phyloP scores from a whole-genome alignment of 35 echinoderm and acorn worm species.

The Amphiura filiformis region DNA sequence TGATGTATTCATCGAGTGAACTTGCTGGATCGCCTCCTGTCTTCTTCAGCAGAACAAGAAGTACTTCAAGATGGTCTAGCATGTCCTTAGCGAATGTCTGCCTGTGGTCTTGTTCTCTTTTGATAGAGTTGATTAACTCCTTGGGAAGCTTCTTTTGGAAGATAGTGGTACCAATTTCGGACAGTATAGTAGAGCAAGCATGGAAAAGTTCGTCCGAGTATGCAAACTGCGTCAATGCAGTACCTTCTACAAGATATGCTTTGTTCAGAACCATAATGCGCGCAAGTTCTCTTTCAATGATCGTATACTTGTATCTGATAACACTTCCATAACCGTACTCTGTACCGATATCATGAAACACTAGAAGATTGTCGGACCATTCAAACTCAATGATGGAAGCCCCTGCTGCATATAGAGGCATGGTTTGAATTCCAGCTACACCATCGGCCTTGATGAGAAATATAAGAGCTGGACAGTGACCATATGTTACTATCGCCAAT shows the following conservation, averaged over 20 bases:
- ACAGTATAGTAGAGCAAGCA: neutral
- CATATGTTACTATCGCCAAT: neutral
- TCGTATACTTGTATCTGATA: constrained; percentile 1
- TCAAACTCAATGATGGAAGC: neutral
- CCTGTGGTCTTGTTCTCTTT: neutral
- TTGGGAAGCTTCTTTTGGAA: constrained; percentile 3
- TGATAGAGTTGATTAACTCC: neutral
- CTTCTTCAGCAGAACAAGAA: constrained; percentile 28
- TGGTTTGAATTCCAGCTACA: neutral
- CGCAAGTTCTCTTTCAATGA: constrained; percentile 29
- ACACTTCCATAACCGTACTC: constrained; percentile 25
- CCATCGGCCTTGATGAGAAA: constrained; percentile 19
- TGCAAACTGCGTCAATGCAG: neutral
- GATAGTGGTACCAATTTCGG: neutral
- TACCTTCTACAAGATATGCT: constrained; percentile 5
- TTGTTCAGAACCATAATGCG: constrained; percentile 19
- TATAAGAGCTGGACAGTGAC: neutral
- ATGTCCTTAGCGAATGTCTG: constrained; percentile 20
- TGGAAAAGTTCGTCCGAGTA: constrained; percentile 22
- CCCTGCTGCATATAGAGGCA: constrained; percentile 11
- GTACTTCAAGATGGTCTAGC: constrained; percentile 16
- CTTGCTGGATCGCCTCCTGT: constrained; percentile 21
- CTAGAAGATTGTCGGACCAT: neutral
- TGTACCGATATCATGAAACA: constrained; percentile 5
- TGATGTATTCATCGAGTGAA: constrained; percentile 15